Conservation (phyloP, 37 sponge, comb jelly and placozoan species). For the Oscarella lobularis region DNA sequence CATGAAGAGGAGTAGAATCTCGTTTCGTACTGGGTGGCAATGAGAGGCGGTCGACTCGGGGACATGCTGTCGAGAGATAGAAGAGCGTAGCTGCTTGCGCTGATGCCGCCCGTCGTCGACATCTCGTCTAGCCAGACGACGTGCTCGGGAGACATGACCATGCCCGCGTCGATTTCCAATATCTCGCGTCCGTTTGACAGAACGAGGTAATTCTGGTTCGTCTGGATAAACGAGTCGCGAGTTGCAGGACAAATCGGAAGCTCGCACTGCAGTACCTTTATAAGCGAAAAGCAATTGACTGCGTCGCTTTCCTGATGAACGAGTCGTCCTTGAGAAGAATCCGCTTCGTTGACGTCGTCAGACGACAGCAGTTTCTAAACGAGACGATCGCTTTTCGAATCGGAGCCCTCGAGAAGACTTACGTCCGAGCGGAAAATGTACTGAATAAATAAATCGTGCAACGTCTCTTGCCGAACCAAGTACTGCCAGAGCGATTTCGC, state of each 20-base stretch:
- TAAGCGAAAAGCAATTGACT: background rate
- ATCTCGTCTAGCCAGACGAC: background rate
- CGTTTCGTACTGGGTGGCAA: too few species aligned
- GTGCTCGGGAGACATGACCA: background rate
- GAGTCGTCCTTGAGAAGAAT: background rate
- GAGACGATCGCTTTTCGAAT: too few species aligned
- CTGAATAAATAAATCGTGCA: conserved; percentile 49
- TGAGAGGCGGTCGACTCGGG: too few species aligned
- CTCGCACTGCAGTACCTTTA: background rate
- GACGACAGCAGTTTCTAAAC: too few species aligned
- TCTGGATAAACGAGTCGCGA: background rate
- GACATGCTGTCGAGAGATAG: too few species aligned
- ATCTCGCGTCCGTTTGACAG: background rate
- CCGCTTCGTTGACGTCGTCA: background rate
- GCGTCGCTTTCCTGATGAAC: background rate
- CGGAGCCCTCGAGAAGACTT: too few species aligned
- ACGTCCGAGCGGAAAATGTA: conserved; percentile 43
- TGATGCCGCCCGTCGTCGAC: too few species aligned
- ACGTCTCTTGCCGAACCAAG: conserved; percentile 32
- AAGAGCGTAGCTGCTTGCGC: too few species aligned
- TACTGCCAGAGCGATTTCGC: conserved; percentile 50
- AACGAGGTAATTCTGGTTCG: background rate
- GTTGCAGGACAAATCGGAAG: too few species aligned
- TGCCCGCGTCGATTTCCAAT: background rate
- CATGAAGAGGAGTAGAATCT: too few species aligned